These are phyloP conservation scores for Uropsilus gracilis DNA, from an alignment of 2,113 vertebrate species.

Conservation along the genomic window DNA sequence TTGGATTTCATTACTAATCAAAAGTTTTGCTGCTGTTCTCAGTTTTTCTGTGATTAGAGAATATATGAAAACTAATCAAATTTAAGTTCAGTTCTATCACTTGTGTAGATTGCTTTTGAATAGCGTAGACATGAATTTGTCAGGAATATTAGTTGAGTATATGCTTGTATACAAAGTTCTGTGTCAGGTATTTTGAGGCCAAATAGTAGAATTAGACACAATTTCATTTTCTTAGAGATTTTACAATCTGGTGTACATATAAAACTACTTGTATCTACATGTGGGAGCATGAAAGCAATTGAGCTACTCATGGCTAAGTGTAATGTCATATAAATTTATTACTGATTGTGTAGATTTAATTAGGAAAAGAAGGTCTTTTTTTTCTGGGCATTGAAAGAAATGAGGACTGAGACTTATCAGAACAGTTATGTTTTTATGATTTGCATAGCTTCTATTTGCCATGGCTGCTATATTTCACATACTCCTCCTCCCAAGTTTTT, in stretches of 20 bases:
- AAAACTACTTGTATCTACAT: neutral
- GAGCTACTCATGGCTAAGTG: neutral
- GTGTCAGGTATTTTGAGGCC: neutral
- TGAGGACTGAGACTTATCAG: neutral
- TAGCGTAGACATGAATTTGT: neutral
- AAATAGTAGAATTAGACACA: conserved; percentile 36
- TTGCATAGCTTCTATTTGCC: neutral
- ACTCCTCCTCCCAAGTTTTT: neutral
- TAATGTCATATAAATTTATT: neutral
- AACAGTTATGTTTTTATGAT: conserved; percentile 5
- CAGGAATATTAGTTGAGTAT: conserved; percentile 11
- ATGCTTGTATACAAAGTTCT: neutral
- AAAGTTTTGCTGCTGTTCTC: neutral
- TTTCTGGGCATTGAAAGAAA: neutral
- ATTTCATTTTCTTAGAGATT: conserved; percentile 27
- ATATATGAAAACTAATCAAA: neutral
- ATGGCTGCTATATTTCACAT: neutral
- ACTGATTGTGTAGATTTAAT: neutral
- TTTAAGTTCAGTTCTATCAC: neutral
- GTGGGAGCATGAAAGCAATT: neutral
- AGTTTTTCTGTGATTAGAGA: conserved; percentile 32
- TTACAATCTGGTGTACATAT: neutral
- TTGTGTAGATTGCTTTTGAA: neutral
- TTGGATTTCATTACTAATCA: neutral
- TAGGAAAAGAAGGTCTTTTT: conserved; percentile 29